phyloP scores from a whole-genome alignment of 2,113 vertebrate species.

The Zosterops borbonicus region DNA sequence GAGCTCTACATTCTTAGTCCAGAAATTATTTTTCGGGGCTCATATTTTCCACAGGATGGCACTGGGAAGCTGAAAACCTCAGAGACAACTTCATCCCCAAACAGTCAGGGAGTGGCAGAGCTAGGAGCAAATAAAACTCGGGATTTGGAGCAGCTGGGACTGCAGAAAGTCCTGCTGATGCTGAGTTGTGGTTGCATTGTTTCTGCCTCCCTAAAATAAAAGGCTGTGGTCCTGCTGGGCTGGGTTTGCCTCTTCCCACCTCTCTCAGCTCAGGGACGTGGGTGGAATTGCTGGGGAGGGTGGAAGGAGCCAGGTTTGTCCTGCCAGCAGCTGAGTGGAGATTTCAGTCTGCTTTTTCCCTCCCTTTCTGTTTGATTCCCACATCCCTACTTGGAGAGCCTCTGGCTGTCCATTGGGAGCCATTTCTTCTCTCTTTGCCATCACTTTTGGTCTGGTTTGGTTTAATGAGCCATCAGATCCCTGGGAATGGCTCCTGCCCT shows the following conservation, averaged over 20 bases:
- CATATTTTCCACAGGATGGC: background rate
- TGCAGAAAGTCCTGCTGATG: accelerated
- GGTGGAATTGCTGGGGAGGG: background rate
- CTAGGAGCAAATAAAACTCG: background rate
- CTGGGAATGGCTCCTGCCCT: background rate
- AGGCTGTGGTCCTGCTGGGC: accelerated
- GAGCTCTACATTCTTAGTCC: background rate
- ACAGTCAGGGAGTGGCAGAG: background rate
- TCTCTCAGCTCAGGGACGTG: background rate
- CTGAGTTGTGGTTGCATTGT: accelerated
- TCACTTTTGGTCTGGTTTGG: background rate
- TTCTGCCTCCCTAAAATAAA: background rate
- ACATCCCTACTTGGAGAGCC: accelerated
- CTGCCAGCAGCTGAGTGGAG: background rate
- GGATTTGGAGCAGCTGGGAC: background rate
- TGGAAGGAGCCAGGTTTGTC: background rate
- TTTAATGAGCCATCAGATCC: accelerated
- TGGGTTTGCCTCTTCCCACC: background rate
- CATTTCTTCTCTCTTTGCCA: background rate
- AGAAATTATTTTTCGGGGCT: background rate
- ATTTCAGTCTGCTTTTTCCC: background rate
- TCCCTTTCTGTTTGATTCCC: background rate
- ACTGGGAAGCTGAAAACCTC: background rate
- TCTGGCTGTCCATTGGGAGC: background rate
- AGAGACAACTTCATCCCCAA: background rate